phyloP scores from a whole-genome alignment of 2,888 invertebrate species.

The Drosophila diplacantha region DNA sequence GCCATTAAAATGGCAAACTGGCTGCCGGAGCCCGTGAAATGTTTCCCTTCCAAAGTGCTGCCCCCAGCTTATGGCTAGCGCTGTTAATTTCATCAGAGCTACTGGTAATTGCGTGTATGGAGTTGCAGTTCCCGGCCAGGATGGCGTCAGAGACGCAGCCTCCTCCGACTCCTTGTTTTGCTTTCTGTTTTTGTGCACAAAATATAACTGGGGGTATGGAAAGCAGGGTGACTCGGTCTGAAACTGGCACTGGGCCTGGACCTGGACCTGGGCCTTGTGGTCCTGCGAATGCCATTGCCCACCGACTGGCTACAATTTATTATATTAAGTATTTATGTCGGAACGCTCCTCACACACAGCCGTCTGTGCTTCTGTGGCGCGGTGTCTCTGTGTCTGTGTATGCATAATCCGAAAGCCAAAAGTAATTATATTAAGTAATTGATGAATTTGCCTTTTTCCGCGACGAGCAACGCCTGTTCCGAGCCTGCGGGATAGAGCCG shows the following conservation, averaged over 20 bases:
- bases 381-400: conserved; percentile 31
- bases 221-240: conserved; percentile 9
- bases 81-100: conserved; percentile 71
- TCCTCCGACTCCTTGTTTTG: conserved; percentile 10
- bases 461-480: conserved; percentile 33
- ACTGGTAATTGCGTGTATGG: conserved; percentile 67
- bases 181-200: conserved; percentile 23
- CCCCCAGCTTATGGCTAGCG: conserved; percentile 15
- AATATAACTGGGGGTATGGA: conserved; percentile 21
- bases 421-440: conserved; percentile 75
- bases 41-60: conserved; percentile 26
- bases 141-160: conserved; percentile 10
- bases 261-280: conserved; percentile 15
- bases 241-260: conserved; percentile 2
- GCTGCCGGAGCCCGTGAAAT: conserved; percentile 24
- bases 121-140: conserved; percentile 43
- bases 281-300: conserved; percentile 51
- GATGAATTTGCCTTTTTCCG: conserved; percentile 73
- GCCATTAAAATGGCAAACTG: conserved; percentile 68
- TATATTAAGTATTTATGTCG: conserved; percentile 74
- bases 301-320: conserved; percentile 72
- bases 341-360: conserved; percentile 22
- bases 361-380: conserved; percentile 6
- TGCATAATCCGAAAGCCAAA: conserved; percentile 75
- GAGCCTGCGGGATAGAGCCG: neutral